Percentiles rank a stretch among this genome's conserved stretches.
phyloP scores from a whole-genome alignment of 1,140 invertebrate species.

The Paraescarpia echinospica region DNA sequence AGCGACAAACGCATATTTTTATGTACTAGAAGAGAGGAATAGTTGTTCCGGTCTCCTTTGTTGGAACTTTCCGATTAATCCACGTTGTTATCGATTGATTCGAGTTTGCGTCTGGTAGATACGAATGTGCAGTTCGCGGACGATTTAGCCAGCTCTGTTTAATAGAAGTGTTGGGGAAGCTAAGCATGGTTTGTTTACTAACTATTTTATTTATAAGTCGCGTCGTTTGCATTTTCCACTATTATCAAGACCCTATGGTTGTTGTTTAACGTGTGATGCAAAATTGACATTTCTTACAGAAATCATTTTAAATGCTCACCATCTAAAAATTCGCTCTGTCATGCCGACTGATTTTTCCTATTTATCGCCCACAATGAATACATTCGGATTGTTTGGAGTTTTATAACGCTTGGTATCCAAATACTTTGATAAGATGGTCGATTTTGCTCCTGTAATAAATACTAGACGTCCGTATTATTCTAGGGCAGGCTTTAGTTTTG shows the following conservation, averaged over 20 bases:
- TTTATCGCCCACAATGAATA: not conserved
- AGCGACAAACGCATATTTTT: not conserved
- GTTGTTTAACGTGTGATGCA: not conserved
- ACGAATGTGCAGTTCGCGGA: not conserved
- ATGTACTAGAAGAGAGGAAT: not conserved
- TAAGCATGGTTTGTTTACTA: not conserved
- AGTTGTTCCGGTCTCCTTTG: not conserved
- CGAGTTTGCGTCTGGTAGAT: not conserved
- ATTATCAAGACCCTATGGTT: not conserved
- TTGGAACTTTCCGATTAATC: not conserved
- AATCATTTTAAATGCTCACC: not conserved
- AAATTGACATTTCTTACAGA: not conserved
- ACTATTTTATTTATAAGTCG: not conserved
- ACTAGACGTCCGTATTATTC: not conserved
- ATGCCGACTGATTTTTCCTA: not conserved
- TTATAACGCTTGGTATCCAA: not conserved
- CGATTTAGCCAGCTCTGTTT: not conserved
- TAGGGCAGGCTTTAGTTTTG: not conserved
- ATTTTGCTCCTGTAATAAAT: not conserved
- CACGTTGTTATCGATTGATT: conserved; percentile 5
- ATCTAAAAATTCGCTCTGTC: not conserved
- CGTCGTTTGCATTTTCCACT: not conserved
- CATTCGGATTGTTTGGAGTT: not conserved
- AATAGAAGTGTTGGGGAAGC: not conserved
- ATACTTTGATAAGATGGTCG: not conserved